A percentile compares a stretch with the other conserved stretches of the same genome.
Conservation (phyloP, 2,888 invertebrate species). For the Elegia similella region DNA sequence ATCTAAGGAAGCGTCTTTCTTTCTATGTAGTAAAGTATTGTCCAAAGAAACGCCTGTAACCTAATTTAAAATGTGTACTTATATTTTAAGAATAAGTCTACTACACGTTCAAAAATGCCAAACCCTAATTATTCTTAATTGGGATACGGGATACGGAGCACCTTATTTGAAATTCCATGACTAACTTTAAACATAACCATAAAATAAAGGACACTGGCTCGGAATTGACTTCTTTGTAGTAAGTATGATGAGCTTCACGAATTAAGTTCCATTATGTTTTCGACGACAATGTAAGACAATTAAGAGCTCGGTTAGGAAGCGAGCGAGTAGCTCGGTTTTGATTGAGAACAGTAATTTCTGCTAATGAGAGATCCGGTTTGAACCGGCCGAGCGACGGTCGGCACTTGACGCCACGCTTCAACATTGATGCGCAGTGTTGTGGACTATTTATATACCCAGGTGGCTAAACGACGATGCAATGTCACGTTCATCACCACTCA, state of each 20-base stretch:
- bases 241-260: neutral
- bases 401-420: neutral
- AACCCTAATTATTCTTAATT: no score
- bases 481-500: conserved; percentile 8
- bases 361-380: conserved; percentile 21
- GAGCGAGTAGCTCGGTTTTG: conserved; percentile 1
- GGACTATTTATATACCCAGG: conserved; percentile 18
- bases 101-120: no score
- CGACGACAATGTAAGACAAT: conserved; percentile 6
- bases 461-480: conserved; percentile 13
- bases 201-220: neutral
- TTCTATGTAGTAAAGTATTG: no score
- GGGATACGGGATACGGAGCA: no score
- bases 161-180: neutral
- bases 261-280: neutral
- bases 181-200: neutral
- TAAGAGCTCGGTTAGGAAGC: conserved; percentile 10
- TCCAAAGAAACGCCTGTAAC: no score
- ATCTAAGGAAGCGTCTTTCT: no score
- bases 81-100: no score
- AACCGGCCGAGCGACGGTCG: neutral
- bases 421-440: conserved; percentile 15
- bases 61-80: no score
- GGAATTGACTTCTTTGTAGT: neutral
- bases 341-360: conserved; percentile 20